Conservation (phyloP, 2,888 invertebrate species). For the Endotricha flammealis region DNA sequence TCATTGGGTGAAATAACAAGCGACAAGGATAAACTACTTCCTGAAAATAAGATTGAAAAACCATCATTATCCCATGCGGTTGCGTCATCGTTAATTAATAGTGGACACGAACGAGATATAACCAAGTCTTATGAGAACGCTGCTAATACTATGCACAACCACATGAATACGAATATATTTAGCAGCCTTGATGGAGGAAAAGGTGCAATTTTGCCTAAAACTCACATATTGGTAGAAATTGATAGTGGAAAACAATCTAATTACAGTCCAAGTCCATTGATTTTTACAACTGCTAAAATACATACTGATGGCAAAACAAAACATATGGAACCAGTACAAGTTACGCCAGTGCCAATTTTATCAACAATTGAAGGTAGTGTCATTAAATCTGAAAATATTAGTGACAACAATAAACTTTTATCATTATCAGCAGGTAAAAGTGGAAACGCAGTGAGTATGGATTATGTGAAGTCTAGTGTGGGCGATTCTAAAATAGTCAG, state of each 20-base stretch:
- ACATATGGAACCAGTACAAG: conserved; percentile 58
- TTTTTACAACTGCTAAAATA: conserved; percentile 73
- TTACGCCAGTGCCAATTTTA: conserved; percentile 57
- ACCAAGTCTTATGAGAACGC: conserved; percentile 26
- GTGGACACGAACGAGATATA: conserved; percentile 28
- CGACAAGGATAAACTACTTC: conserved; percentile 36
- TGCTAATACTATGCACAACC: conserved; percentile 39
- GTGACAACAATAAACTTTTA: conserved; percentile 16
- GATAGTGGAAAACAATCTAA: conserved; percentile 39
- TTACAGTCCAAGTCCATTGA: conserved; percentile 50
- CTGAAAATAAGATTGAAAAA: conserved; percentile 29
- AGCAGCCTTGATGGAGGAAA: conserved; percentile 31
- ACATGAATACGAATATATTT: conserved; percentile 59
- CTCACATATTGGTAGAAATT: conserved; percentile 54
- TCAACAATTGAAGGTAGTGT: conserved; percentile 55
- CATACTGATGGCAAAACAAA: conserved; percentile 54
- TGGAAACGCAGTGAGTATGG: conserved; percentile 23
- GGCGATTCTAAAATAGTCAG: background rate
- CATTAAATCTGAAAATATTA: conserved; percentile 31
- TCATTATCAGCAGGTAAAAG: conserved; percentile 10
- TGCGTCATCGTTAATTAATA: conserved; percentile 24
- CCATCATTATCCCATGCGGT: conserved; percentile 22
- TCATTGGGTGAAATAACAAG: conserved; percentile 33
- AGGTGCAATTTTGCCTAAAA: conserved; percentile 35
- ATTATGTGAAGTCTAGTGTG: conserved; percentile 6